phyloP scores from a whole-genome alignment of 2,797 vertebrate species.

The Halcyon smyrnensis region DNA sequence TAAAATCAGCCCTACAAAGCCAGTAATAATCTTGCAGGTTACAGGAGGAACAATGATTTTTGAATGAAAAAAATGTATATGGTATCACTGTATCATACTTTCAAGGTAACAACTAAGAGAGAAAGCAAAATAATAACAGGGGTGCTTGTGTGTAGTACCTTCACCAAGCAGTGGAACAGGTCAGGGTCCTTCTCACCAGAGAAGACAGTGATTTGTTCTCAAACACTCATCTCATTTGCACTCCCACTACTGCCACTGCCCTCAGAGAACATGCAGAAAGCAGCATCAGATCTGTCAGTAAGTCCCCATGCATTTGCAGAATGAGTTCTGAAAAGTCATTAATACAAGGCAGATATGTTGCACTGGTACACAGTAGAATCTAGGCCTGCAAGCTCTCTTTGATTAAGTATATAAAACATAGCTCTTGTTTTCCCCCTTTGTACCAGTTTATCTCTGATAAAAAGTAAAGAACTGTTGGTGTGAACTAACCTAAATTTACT shows the following conservation, averaged over 20 bases:
- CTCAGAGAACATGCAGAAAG: not conserved
- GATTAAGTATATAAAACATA: not conserved
- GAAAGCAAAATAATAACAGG: not conserved
- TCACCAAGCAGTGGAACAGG: not conserved
- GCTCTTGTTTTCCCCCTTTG: accelerated
- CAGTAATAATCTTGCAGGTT: not conserved
- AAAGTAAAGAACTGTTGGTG: not conserved
- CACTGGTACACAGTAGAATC: not conserved
- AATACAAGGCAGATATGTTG: not conserved
- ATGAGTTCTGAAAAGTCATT: not conserved
- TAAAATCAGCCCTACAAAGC: slow-evolving; percentile 7
- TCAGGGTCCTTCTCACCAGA: not conserved
- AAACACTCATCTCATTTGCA: not conserved
- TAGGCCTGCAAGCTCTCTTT: not conserved
- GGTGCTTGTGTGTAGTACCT: too few relatives aligned
- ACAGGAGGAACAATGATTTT: slow-evolving; percentile 3
- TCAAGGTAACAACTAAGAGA: not conserved
- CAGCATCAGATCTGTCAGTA: not conserved
- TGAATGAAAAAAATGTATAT: not conserved
- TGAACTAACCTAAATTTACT: not conserved
- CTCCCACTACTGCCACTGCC: too few relatives aligned
- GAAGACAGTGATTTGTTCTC: not conserved
- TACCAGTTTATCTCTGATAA: not conserved
- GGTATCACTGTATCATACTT: not conserved
- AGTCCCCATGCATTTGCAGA: not conserved